Evolutionary conservation across 1,140 invertebrate species (phyloP).

Genomic region (Diprion similis): DNA sequence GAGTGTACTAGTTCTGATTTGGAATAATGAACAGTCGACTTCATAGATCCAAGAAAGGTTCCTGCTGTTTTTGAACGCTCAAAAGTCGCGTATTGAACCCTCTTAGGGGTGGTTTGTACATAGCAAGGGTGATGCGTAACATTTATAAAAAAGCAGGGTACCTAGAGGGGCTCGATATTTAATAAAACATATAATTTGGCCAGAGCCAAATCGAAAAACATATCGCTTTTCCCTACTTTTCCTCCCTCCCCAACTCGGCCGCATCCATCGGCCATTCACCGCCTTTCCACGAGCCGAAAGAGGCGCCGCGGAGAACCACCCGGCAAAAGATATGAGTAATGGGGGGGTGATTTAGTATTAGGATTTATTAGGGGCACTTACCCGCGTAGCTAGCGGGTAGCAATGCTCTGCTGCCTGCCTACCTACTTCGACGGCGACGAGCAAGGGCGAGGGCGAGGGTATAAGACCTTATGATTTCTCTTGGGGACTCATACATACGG

Average conservation of each 20-base stretch:
- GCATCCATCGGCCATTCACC: background rate
- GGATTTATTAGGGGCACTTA: constrained; percentile 56
- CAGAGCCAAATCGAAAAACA: constrained; percentile 1
- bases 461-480: constrained; percentile 58
- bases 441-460: constrained; percentile 41
- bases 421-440: constrained; percentile 1
- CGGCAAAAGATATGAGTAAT: constrained; percentile 55
- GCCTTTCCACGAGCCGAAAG: background rate
- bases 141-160: background rate
- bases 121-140: too few species aligned
- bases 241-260: background rate
- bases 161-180: background rate
- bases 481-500: constrained; percentile 49
- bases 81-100: too few species aligned
- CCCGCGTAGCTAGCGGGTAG: constrained; percentile 32
- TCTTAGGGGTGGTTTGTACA: too few species aligned
- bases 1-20: too few species aligned
- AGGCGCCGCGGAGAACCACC: constrained; percentile 1
- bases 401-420: constrained; percentile 26
- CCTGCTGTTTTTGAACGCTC: too few species aligned
- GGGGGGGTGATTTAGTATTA: constrained; percentile 57
- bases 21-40: too few species aligned
- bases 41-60: too few species aligned
- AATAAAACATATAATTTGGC: constrained; percentile 6
- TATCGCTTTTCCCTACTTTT: background rate